Base-by-base conservation (phyloP, 1,140 invertebrate genomes). In the Ctenoplectra terminalis region DNA sequence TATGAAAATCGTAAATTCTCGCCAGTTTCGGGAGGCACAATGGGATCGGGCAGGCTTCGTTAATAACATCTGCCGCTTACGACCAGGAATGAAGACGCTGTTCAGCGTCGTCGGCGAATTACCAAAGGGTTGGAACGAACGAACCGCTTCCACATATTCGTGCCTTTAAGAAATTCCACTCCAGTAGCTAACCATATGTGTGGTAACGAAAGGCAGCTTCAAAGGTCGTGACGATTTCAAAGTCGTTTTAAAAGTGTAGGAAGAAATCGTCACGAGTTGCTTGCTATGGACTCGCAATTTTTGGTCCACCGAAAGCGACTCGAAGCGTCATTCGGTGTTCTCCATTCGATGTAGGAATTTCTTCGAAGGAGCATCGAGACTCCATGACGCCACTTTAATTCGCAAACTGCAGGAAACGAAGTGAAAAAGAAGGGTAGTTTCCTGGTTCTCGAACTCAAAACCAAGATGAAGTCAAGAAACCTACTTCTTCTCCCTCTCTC, bases 1-100 rank as follows among this genome's bases (percentile, higher is more conserved):
- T 72, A 79, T 79, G 76, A 72, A 79, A 79, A 79, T 52, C 76
- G 46, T 79, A 79, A 79, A 79, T 79, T 79, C n/a, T 61, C 46
- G 56, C 11, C 23, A 37, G 40, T 58, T 67, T 29, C 54, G 40
- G 20, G 54, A 31, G 43, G 31, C 66, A 71, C 54, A 78, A 78
- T 71, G 76, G 54, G 54, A 78, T 29, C 61, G 48, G 26, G 48
- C 29, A 26, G 67, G 67, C 66, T 78, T 61, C 69, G 76, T 72
- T 79, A 79, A 79, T 79, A 79, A 79, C 76, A 79, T 50, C 69
- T 79, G 67, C 76, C 46, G 67, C 76, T 72, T 79, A 72, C 52
- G 64, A 58, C 48, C 37, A 48, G 34, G 46, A 66, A 66, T 37
- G 40, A 70, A 69, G 64, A 77, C 50, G 54, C 23, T 17, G 52